These are phyloP conservation scores for Agrilus cyanescens DNA, from an alignment of 2,888 invertebrate species.

Conservation along the genomic window DNA sequence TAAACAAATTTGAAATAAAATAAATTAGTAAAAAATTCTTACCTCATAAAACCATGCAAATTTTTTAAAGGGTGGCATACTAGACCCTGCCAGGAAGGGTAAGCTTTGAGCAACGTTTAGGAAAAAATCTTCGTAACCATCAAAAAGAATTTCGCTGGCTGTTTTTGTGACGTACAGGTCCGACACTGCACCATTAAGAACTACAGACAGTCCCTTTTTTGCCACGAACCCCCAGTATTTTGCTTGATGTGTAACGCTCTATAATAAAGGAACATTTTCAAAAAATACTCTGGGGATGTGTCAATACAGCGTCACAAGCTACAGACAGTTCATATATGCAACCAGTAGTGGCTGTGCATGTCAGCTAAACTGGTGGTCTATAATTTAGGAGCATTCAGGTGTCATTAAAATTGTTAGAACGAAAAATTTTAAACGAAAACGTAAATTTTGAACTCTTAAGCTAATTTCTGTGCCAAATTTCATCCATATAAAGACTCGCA, in stretches of 20 bases:
- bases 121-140: slow-evolving; percentile 66
- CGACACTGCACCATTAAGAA: slow-evolving; percentile 43
- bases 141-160: slow-evolving; percentile 61
- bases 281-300: slow-evolving; percentile 24
- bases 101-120: slow-evolving; percentile 52
- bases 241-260: slow-evolving; percentile 49
- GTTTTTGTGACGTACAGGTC: slow-evolving; percentile 48
- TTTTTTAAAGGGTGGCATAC: slow-evolving; percentile 50
- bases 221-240: slow-evolving; percentile 46
- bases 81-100: slow-evolving; percentile 37
- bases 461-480: too few species aligned
- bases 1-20: too few species aligned
- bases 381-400: too few species aligned
- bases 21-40: slow-evolving; percentile 16
- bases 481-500: too few species aligned
- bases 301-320: too few species aligned
- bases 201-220: slow-evolving; percentile 47
- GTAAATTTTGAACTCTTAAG: too few species aligned
- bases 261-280: slow-evolving; percentile 21
- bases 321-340: too few species aligned
- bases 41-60: slow-evolving; percentile 81
- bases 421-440: too few species aligned
- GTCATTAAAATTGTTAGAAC: too few species aligned
- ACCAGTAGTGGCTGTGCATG: too few species aligned
- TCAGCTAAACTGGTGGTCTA: too few species aligned